phyloP scores from a whole-genome alignment of 2,797 vertebrate species.

The Monodelphis domestica region DNA sequence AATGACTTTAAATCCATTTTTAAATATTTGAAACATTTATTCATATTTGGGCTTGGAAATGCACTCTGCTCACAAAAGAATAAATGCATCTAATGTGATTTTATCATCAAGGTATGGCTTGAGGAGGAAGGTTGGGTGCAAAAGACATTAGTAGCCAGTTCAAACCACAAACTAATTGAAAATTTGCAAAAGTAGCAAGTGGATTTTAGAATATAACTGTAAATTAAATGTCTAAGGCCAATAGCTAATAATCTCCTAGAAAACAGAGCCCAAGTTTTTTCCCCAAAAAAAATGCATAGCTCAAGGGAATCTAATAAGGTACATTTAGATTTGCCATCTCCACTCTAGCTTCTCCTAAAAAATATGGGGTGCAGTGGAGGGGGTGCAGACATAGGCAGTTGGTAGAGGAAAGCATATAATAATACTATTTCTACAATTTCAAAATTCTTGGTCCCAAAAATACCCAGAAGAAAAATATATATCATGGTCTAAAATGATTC shows the following conservation, averaged over 20 bases:
- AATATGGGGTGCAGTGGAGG: not conserved
- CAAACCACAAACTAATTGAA: constrained; percentile 46
- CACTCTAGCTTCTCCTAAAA: constrained; percentile 43
- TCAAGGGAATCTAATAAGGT: not conserved
- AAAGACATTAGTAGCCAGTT: constrained; percentile 24
- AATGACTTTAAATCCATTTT: constrained; percentile 13
- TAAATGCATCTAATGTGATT: constrained; percentile 22
- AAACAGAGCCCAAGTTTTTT: constrained; percentile 15
- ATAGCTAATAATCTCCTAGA: constrained; percentile 21
- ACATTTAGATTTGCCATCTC: constrained; percentile 34
- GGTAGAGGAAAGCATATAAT: constrained; percentile 36
- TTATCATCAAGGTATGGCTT: constrained; percentile 53
- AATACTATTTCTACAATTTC: constrained; percentile 21
- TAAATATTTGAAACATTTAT: constrained; percentile 21
- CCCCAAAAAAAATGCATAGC: constrained; percentile 28
- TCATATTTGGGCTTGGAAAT: not conserved
- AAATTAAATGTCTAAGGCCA: constrained; percentile 62
- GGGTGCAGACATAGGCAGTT: too few relatives aligned
- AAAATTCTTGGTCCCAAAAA: not conserved
- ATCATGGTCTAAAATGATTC: not conserved
- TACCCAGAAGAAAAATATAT: constrained; percentile 31
- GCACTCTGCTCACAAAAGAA: not conserved
- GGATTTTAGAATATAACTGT: constrained; percentile 28
- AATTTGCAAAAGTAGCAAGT: constrained; percentile 23
- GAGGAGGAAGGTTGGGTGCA: constrained; percentile 36